Evolutionary conservation across 2,888 invertebrate genomes (phyloP).

Genomic region (Seladonia tumulorum): DNA sequence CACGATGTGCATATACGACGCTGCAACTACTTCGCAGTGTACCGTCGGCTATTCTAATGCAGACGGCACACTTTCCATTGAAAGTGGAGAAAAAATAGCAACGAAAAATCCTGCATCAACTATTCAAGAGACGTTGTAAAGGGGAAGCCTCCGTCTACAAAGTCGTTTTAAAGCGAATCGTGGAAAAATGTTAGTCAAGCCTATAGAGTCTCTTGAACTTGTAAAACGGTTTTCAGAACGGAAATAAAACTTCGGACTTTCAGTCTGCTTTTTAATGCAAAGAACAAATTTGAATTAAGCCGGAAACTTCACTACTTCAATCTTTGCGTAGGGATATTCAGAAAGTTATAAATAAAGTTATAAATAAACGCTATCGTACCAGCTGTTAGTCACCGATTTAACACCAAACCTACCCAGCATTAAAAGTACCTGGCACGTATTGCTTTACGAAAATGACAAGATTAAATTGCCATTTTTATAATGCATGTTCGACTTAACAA

Average conservation of each 20-base stretch:
- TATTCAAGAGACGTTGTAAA: neutral
- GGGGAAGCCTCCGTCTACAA: neutral
- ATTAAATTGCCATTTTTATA: no score
- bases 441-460: no score
- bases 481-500: no score
- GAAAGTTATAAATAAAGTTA: no score
- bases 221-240: neutral
- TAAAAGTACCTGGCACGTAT: no score
- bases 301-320: no score
- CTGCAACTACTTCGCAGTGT: neutral
- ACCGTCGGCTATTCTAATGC: neutral
- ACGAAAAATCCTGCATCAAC: neutral
- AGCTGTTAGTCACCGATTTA: no score
- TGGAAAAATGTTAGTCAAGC: neutral
- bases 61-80: neutral
- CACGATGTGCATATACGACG: neutral
- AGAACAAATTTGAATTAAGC: neutral
- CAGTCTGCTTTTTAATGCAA: neutral
- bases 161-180: neutral
- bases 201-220: neutral
- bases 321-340: no score
- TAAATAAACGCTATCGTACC: no score
- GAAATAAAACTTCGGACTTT: no score
- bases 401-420: no score
- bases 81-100: neutral